Evolutionary conservation across 2,113 vertebrate species (phyloP), one percentile per base, ranked within the genome.

Genomic region (Corapipo altera): DNA sequence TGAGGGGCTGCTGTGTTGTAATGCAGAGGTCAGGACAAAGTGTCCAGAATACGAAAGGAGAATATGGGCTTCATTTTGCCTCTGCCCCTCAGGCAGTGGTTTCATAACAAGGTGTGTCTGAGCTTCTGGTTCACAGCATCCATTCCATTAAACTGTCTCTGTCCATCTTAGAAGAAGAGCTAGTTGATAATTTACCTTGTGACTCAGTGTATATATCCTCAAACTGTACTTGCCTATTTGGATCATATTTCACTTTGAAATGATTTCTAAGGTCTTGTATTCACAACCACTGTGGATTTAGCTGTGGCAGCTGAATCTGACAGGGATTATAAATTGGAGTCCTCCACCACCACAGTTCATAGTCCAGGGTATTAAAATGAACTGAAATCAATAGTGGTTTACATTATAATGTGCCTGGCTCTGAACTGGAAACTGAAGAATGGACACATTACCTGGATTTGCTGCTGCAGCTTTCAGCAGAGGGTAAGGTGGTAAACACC

Each of bases 381-480:
- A 74, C 91, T 93, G 93, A 95, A 96, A 95, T 95, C 94, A 96
- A 95, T 97, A 95, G 72, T 92, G 91, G 86, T 95, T 96, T 96
- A 87, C 80, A 92, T 97, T 78, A 84, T 74, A 93, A 95, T 87
- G 76, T 74, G 61, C 35, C 76, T 89, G 70, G 35, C 86, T 91
- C 69, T 91, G 80, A 81, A 59, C 76, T 89, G 76, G 76, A 89
- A 71, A 52, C 91, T 84, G 79, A 89, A 92, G 84, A 87, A 84
- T 71, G 86, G 89, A 55, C 52, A 46, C 28, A 80, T 79, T 51
- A 41, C 72, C 80, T 89, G 51, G 1, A 74, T 92, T 79, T 80
- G 46, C 65, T 55, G 54, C 70, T 81, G 81, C 33, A 88, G 69
- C 73, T 62, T 91, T 93, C 76, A 86, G 65, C 52, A 84, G 72